Evolutionary conservation across 2,888 invertebrate species (phyloP).

Genomic region (Ceriagrion tenellum): DNA sequence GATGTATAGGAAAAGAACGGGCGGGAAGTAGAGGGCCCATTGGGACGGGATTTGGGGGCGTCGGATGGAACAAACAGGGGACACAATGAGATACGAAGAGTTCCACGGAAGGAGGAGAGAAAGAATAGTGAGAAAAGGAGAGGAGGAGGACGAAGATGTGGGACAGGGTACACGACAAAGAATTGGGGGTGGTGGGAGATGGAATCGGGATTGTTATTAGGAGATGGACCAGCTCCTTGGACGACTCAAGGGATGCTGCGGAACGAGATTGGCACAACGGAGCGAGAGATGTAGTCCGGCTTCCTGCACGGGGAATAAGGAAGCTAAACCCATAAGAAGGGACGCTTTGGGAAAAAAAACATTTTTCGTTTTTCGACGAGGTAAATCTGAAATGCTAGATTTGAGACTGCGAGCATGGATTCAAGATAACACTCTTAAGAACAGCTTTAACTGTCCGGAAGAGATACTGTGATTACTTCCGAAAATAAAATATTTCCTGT

Average conservation of each 20-base stretch:
- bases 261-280: not conserved
- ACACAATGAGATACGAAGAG: not conserved
- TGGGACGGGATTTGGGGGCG: conserved; percentile 9
- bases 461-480: too few species aligned
- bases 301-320: not conserved
- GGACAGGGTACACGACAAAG: not conserved
- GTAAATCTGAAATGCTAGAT: not conserved
- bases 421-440: not conserved
- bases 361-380: not conserved
- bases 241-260: not conserved
- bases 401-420: not conserved
- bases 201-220: conserved; percentile 50
- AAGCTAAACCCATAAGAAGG: not conserved
- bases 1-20: not conserved
- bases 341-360: not conserved
- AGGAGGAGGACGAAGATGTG: not conserved
- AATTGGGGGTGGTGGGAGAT: not conserved
- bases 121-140: not conserved
- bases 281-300: not conserved
- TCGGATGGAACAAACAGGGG: not conserved
- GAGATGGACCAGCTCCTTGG: conserved; percentile 26
- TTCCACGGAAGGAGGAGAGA: not conserved
- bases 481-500: too few species aligned
- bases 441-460: too few species aligned
- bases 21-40: not conserved